Percentiles rank a stretch among this genome's conserved stretches.
Evolutionary conservation across 2,113 vertebrate genomes (phyloP).

Genomic region (Tachysurus vachellii): DNA sequence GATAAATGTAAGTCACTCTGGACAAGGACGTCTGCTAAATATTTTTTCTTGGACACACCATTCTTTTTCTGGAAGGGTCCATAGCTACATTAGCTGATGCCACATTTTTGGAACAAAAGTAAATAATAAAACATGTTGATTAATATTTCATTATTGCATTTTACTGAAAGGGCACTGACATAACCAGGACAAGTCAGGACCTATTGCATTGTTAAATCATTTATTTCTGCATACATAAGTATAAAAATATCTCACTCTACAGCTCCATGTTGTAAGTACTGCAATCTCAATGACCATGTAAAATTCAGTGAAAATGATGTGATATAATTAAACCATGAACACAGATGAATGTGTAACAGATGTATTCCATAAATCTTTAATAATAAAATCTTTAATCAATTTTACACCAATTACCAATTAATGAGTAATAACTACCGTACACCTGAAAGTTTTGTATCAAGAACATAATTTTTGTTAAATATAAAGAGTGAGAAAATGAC

Average conservation of each 20-base stretch:
- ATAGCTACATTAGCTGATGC: not conserved
- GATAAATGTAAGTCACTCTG: no score
- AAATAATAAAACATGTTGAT: not conserved
- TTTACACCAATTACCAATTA: not conserved
- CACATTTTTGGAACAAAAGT: not conserved
- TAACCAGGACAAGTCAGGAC: constrained; percentile 23
- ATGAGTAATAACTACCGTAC: not conserved
- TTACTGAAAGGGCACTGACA: constrained; percentile 1
- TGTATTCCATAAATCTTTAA: not conserved
- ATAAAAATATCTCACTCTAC: constrained; percentile 7
- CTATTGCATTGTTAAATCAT: constrained; percentile 15
- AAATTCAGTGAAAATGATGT: not conserved
- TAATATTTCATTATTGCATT: constrained; percentile 16
- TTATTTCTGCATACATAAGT: constrained; percentile 23
- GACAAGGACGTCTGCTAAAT: no score
- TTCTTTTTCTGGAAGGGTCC: not conserved
- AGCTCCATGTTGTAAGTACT: not conserved
- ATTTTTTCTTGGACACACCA: not conserved
- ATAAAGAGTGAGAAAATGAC: not conserved
- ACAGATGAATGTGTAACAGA: not conserved
- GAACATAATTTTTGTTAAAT: not conserved
- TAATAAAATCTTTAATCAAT: not conserved
- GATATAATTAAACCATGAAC: not conserved
- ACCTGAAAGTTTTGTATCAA: not conserved
- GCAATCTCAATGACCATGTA: not conserved